These are phyloP conservation scores for Drosophila murphyi DNA, from an alignment of 1,140 invertebrate species.

Conservation along the genomic window DNA sequence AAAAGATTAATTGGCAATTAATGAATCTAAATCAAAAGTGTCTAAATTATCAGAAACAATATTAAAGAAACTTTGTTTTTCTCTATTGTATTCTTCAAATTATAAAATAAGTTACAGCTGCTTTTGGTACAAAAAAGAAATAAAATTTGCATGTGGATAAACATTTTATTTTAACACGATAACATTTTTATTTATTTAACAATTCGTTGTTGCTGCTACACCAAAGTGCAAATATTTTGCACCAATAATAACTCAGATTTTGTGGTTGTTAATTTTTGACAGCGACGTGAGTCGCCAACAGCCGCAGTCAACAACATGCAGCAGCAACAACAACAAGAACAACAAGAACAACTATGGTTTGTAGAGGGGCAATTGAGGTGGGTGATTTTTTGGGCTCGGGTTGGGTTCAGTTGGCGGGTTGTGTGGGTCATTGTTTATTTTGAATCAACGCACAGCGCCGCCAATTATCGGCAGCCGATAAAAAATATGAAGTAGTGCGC, in stretches of 20 bases:
- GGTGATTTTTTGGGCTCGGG: conserved; percentile 2
- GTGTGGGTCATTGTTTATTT: conserved; percentile 60
- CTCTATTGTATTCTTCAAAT: no score
- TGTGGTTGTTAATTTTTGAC: conserved; percentile 76
- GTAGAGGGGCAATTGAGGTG: not conserved
- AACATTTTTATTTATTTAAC: conserved; percentile 29
- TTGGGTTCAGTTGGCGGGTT: conserved; percentile 7
- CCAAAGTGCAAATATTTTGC: conserved; percentile 58
- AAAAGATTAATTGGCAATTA: no score
- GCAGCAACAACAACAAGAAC: conserved; percentile 37
- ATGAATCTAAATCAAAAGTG: no score
- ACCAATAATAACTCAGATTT: conserved; percentile 76
- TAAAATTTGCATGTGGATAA: not conserved
- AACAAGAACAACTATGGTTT: not conserved
- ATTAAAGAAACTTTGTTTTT: no score
- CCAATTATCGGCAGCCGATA: conserved; percentile 69
- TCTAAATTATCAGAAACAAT: no score
- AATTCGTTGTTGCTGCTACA: conserved; percentile 28
- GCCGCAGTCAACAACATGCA: conserved; percentile 45
- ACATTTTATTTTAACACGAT: conserved; percentile 20
- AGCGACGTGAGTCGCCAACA: conserved; percentile 60
- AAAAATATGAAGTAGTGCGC: conserved; percentile 60
- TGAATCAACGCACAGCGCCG: conserved; percentile 65
- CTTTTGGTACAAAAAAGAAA: no score
- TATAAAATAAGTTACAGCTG: no score